Conservation (phyloP, 2,888 invertebrate species). For the Microctonus hyperodae region DNA sequence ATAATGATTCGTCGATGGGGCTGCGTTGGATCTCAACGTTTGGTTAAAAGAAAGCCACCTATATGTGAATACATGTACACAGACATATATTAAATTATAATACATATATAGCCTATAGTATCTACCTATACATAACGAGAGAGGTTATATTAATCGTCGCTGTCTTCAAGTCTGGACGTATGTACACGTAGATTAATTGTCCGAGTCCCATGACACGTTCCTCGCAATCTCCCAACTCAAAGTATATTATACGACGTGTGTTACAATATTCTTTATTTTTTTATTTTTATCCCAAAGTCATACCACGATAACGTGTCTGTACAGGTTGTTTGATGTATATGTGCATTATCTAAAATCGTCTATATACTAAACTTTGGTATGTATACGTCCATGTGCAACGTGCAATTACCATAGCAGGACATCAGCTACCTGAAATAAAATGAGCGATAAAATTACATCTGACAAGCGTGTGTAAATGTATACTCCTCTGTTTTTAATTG, state of each 20-base stretch:
- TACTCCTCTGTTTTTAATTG: neutral
- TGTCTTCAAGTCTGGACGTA: slow-evolving; percentile 40
- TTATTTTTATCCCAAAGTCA: neutral
- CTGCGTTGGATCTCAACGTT: neutral
- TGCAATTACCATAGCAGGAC: slow-evolving; percentile 21
- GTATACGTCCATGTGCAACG: slow-evolving; percentile 11
- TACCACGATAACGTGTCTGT: slow-evolving; percentile 9
- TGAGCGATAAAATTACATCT: slow-evolving; percentile 2
- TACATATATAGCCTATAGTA: no score
- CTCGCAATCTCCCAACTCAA: slow-evolving; percentile 12
- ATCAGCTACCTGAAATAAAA: slow-evolving; percentile 17
- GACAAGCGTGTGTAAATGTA: neutral
- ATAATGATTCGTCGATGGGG: slow-evolving; percentile 39
- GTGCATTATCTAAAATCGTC: no score
- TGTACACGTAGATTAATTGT: slow-evolving; percentile 41
- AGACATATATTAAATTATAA: no score
- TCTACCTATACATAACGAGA: slow-evolving; percentile 24
- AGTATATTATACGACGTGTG: slow-evolving; percentile 27
- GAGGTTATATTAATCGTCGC: slow-evolving; percentile 45
- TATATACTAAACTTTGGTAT: no score
- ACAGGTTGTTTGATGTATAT: slow-evolving; percentile 23
- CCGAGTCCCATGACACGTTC: slow-evolving; percentile 9
- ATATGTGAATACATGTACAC: slow-evolving; percentile 11
- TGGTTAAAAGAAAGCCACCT: neutral
- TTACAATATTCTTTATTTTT: slow-evolving; percentile 28